Percentiles rank a stretch among this genome's conserved stretches.
Evolutionary conservation across 1,140 invertebrate species (phyloP).

Genomic region (Papilio polyxenes): DNA sequence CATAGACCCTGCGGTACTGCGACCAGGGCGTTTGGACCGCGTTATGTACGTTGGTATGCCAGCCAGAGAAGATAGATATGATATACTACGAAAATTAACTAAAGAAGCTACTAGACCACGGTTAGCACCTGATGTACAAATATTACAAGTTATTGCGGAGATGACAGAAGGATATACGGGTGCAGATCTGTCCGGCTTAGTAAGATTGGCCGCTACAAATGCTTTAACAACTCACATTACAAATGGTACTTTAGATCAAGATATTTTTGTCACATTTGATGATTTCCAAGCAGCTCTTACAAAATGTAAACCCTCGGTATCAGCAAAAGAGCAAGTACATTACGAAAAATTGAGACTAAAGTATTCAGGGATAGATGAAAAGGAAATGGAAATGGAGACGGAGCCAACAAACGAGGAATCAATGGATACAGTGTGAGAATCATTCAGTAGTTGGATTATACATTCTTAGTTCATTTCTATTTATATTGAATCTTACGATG

Average conservation of each 20-base stretch:
- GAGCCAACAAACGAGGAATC: slow-evolving; percentile 74
- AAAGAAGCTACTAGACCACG: slow-evolving; percentile 92
- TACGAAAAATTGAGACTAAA: slow-evolving; percentile 82
- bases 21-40: slow-evolving; percentile 97
- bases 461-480: slow-evolving; percentile 48
- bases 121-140: slow-evolving; percentile 88
- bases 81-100: slow-evolving; percentile 95
- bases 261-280: slow-evolving; percentile 76
- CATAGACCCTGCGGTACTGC: slow-evolving; percentile 96
- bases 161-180: slow-evolving; percentile 92
- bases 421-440: slow-evolving; percentile 76
- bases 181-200: slow-evolving; percentile 92
- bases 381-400: slow-evolving; percentile 80
- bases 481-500: slow-evolving; percentile 45
- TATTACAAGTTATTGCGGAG: slow-evolving; percentile 84
- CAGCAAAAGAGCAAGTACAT: slow-evolving; percentile 84
- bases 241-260: slow-evolving; percentile 66
- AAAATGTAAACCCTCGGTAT: slow-evolving; percentile 91
- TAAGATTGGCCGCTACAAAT: slow-evolving; percentile 88
- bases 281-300: slow-evolving; percentile 83
- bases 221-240: slow-evolving; percentile 83
- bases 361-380: slow-evolving; percentile 78
- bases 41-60: slow-evolving; percentile 97
- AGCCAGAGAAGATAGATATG: slow-evolving; percentile 87
- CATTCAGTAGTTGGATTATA: slow-evolving; percentile 51